Base-by-base conservation (phyloP, 2,888 invertebrate genomes). In the Gandaritis pyraliata region DNA sequence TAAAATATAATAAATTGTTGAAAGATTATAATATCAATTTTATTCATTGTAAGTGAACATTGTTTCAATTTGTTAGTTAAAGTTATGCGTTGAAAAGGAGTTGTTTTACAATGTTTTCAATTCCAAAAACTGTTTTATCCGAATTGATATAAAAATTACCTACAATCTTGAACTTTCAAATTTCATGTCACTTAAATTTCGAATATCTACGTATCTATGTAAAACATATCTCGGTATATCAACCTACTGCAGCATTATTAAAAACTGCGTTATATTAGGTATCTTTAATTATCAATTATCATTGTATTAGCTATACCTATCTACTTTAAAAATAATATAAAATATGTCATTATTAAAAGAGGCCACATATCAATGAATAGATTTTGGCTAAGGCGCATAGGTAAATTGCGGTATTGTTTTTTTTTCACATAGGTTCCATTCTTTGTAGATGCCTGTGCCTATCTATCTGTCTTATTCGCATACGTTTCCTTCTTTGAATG, bases 41-140 rank as follows among this genome's bases (percentile, higher is more conserved):
- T 87, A 90, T 91, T 92, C 87, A 91, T 90, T 87, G 86, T 89
- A 90, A 89, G 88, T 88, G 86, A 88, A 87, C 81, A 90, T 90
- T 88, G 90, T 91, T 92, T 92, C 88, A 82, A 90, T 90, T 89
- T 90, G 91, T 91, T 91, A 84, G 90, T 92, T 92, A 90, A 90
- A 88, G 90, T 91, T 91, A 91, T 90, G 87, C 89, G 90, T 91
- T 90, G 80, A 82, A 74, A 78, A 80, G 80, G 81, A 78, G 84
- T 89, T 88, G 86, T 87, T 87, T 89, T 83, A 77, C 70, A 74
- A 75, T 75, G 74, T 76, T 73, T 61, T 68, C 33, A 53, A 59
- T 57, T 61, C 72, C 77, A 71, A 66, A 65, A 66, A 65, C 62
- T 64, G 63, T 64, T 66, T 64, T 65, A 64, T 61, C 54, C 64